A percentile compares a stretch with the other conserved stretches of the same genome.
Conservation (phyloP, 2,797 vertebrate genomes). For the Diplodus puntazzo region DNA sequence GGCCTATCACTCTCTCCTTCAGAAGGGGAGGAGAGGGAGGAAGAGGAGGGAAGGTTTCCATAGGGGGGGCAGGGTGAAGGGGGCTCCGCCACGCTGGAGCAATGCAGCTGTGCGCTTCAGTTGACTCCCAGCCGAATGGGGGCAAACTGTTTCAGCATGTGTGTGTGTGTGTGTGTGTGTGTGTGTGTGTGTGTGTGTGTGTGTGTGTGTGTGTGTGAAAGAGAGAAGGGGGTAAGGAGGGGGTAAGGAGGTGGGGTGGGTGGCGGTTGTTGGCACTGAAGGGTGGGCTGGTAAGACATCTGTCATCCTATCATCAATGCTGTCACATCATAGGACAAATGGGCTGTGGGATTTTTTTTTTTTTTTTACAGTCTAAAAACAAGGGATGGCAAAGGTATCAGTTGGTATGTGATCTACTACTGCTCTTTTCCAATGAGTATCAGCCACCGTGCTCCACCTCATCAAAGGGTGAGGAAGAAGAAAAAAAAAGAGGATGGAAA, state of each 20-base stretch:
- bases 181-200: too few species aligned
- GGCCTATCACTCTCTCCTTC: conserved; percentile 57
- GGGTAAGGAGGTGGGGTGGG: conserved; percentile 15
- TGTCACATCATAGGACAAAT: conserved; percentile 73
- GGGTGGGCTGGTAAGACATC: conserved; percentile 74
- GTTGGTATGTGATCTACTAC: conserved; percentile 52
- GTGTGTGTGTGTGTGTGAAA: too few species aligned
- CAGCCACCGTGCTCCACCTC: conserved; percentile 25
- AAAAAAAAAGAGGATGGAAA: neutral
- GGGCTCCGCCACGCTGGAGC: conserved; percentile 43
- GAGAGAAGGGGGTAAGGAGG: neutral
- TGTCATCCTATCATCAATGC: conserved; percentile 75
- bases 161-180: conserved; percentile 16
- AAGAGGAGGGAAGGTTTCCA: conserved; percentile 40
- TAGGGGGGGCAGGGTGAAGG: conserved; percentile 23
- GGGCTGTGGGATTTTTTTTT: conserved; percentile 48
- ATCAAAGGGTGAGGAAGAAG: conserved; percentile 14
- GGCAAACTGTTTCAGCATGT: conserved; percentile 44
- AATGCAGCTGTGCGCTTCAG: conserved; percentile 70
- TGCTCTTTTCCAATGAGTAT: conserved; percentile 38
- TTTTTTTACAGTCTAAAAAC: conserved; percentile 59
- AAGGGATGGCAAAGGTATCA: conserved; percentile 59
- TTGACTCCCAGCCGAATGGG: conserved; percentile 55
- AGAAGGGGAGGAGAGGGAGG: conserved; percentile 33
- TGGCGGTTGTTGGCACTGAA: conserved; percentile 55